phyloP scores from a whole-genome alignment of 2,888 invertebrate genomes.

The Rhorus exstirpatorius region DNA sequence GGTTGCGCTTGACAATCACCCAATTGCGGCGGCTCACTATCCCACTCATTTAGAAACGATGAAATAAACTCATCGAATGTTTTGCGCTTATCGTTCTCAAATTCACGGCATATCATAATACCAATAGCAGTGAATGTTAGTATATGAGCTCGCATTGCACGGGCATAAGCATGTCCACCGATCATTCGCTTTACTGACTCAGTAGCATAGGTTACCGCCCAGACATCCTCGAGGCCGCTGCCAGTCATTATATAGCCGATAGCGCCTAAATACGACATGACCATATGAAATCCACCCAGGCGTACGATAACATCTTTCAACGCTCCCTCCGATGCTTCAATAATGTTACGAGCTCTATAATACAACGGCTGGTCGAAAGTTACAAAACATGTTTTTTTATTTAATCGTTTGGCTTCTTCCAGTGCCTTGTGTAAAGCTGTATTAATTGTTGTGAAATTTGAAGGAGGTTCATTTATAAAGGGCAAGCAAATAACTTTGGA shows the following conservation, averaged over 20 bases:
- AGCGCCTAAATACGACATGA: conserved; percentile 45
- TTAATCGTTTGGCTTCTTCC: conserved; percentile 29
- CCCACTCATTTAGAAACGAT: conserved; percentile 34
- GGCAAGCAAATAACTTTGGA: conserved; percentile 58
- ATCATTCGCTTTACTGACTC: conserved; percentile 57
- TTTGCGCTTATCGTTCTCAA: conserved; percentile 14
- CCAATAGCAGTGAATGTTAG: conserved; percentile 57
- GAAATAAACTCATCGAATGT: conserved; percentile 15
- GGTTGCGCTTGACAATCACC: conserved; percentile 35
- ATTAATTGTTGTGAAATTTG: conserved; percentile 44
- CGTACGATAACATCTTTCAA: conserved; percentile 59
- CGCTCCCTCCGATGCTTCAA: conserved; percentile 46
- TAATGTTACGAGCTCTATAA: conserved; percentile 72
- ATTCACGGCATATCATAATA: conserved; percentile 9
- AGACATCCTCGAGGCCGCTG: conserved; percentile 4
- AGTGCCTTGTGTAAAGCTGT: conserved; percentile 52
- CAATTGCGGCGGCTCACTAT: conserved; percentile 25
- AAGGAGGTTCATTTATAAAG: conserved; percentile 63
- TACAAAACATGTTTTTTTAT: conserved; percentile 70
- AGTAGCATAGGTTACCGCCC: conserved; percentile 55
- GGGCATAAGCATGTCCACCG: conserved; percentile 49
- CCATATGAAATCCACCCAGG: conserved; percentile 61
- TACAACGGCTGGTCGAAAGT: conserved; percentile 78
- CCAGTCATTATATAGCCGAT: conserved; percentile 67
- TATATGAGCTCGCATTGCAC: conserved; percentile 55